These are phyloP conservation scores for Telenomus remus DNA, from an alignment of 1,140 invertebrate species.

Conservation along the genomic window DNA sequence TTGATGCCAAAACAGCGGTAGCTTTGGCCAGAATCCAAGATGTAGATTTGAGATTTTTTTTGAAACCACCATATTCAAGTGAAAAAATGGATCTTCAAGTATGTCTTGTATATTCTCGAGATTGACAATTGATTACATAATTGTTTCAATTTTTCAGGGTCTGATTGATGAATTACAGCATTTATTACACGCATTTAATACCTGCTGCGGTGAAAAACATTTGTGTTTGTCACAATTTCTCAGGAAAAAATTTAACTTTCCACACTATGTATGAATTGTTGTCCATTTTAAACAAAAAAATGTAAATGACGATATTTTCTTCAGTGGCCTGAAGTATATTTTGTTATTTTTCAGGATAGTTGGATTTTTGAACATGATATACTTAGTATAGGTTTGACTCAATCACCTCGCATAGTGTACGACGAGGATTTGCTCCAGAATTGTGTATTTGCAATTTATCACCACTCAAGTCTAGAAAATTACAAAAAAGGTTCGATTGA, in stretches of 20 bases:
- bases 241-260: conserved; percentile 79
- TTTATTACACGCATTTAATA: conserved; percentile 76
- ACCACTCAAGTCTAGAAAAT: conserved; percentile 76
- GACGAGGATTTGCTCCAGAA: conserved; percentile 76
- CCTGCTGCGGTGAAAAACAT: conserved; percentile 75
- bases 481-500: conserved; percentile 69
- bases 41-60: conserved; percentile 78
- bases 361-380: conserved; percentile 79
- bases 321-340: no score
- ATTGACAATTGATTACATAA: neutral
- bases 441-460: conserved; percentile 77
- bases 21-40: conserved; percentile 78
- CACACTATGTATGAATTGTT: conserved; percentile 64
- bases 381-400: conserved; percentile 73
- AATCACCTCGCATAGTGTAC: conserved; percentile 74
- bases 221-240: conserved; percentile 81
- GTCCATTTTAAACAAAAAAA: neutral
- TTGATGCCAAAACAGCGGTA: conserved; percentile 80
- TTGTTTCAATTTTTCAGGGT: conserved; percentile 59
- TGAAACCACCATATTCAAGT: conserved; percentile 79
- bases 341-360: conserved; percentile 75
- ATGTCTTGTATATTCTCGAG: conserved; percentile 58
- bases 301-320: neutral
- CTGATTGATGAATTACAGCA: conserved; percentile 76
- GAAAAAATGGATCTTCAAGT: conserved; percentile 70